Percentiles rank a stretch among this genome's conserved stretches.
Conservation (phyloP, 1,140 invertebrate genomes). For the Ceratitis capitata region DNA sequence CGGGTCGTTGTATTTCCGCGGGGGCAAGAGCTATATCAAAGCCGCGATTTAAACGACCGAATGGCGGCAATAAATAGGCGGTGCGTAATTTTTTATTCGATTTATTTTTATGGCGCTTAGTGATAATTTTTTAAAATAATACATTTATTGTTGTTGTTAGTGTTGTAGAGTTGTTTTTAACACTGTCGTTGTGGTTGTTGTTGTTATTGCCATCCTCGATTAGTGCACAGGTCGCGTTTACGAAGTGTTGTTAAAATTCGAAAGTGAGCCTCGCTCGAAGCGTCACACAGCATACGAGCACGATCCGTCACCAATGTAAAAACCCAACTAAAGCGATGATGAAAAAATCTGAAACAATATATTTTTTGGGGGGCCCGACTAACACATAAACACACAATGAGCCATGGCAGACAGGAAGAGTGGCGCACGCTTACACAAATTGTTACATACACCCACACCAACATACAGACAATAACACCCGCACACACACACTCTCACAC, state of each 20-base stretch:
- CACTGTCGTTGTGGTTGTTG: neutral
- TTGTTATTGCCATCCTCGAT: constrained; percentile 2
- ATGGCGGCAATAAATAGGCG: neutral
- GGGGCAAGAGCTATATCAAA: neutral
- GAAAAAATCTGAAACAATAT: constrained; percentile 67
- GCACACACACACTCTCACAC: neutral
- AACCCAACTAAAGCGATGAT: constrained; percentile 66
- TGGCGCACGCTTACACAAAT: constrained; percentile 43
- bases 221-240: neutral
- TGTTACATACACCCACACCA: constrained; percentile 46
- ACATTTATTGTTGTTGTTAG: constrained; percentile 1
- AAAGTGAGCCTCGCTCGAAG: constrained; percentile 39
- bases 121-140: neutral
- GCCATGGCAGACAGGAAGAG: neutral
- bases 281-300: constrained; percentile 53
- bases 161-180: neutral
- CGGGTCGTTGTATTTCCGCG: neutral
- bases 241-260: constrained; percentile 1
- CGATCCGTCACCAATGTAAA: constrained; percentile 66
- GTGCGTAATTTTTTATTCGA: neutral
- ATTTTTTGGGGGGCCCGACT: constrained; percentile 61
- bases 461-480: constrained; percentile 26
- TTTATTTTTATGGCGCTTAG: neutral
- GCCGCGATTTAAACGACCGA: neutral
- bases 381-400: constrained; percentile 37